These are phyloP conservation scores for Excalfactoria chinensis DNA, from an alignment of 2,113 vertebrate species.

Conservation along the genomic window DNA sequence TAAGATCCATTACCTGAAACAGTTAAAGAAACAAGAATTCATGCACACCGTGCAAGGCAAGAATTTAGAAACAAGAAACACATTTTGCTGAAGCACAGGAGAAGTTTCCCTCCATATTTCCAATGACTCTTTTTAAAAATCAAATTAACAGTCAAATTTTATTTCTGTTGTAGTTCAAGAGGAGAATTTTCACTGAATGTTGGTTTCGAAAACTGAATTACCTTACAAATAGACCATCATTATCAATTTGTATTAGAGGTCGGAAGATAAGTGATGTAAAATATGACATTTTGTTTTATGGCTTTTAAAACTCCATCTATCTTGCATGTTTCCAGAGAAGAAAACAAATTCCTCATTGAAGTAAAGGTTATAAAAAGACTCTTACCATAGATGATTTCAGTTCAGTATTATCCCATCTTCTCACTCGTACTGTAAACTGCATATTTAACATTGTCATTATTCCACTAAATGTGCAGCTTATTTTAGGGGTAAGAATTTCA, in stretches of 20 bases:
- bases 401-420: constrained; percentile 80
- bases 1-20: constrained; percentile 94
- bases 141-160: not conserved
- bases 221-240: not conserved
- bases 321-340: not conserved
- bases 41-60: not conserved
- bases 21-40: constrained; percentile 54
- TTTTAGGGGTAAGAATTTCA: constrained; percentile 89
- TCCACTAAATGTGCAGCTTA: constrained; percentile 90
- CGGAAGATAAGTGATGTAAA: not conserved
- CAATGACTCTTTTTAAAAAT: not conserved
- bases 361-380: not conserved
- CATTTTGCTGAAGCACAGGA: not conserved
- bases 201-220: not conserved
- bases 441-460: constrained; percentile 97
- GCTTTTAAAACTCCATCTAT: not conserved
- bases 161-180: not conserved
- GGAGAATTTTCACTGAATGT: not conserved
- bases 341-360: not conserved
- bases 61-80: not conserved
- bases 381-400: constrained; percentile 90
- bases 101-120: not conserved
- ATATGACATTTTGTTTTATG: not conserved
- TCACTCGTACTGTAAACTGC: constrained; percentile 92
- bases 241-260: not conserved